Base-by-base conservation (phyloP, 2,113 vertebrate genomes). In the Brachyistius frenatus region DNA sequence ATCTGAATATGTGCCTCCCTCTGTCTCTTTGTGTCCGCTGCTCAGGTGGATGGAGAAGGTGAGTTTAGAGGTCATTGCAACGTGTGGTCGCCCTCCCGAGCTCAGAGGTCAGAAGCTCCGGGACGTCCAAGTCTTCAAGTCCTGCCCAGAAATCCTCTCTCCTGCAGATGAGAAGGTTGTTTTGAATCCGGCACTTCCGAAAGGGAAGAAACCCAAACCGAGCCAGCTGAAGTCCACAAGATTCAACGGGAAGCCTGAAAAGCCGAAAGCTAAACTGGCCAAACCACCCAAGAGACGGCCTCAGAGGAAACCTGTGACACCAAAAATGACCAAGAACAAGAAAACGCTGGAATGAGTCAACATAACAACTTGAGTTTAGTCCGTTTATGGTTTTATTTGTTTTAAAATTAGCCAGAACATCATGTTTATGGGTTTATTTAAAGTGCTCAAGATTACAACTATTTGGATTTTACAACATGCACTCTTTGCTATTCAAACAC, bases 21-120 rank as follows among this genome's bases (percentile, higher is more conserved):
- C 3, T 33, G 35, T 56, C 3, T 57, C 55, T 67, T 63, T 81
- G 16, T 73, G 16, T 72, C 44, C 79, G 55, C 78, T 36, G 36
- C 52, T 66, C 81, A 98, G 97, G 89, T 99, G 97, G 97, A 95
- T 98, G 15, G 76, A 95, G 50, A 96, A 93, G 37, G 87, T 96
- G 73, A 97, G 93, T 77, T 87, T 98, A 50, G 93, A 64, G 0
- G 73, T 94, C 15, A 94, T 89, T 0, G 96, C 96, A 44, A 95
- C 90, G 15, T 99, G 97, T 1, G 87, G 80, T 39, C 69, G 93
- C 13, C 98, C 96, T 15, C 79, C 87, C 46, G 91, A 95, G 66
- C 83, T 94, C 44, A 90, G 2, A 2, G 96, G 95, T 52, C 92
- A 94, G 84, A 95, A 90, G 33, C 93, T 98, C 79, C 90, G 83